Percentiles rank a stretch among this genome's conserved stretches.
Conservation (phyloP, 2,797 vertebrate species). For the Yasuhikotakia modesta region DNA sequence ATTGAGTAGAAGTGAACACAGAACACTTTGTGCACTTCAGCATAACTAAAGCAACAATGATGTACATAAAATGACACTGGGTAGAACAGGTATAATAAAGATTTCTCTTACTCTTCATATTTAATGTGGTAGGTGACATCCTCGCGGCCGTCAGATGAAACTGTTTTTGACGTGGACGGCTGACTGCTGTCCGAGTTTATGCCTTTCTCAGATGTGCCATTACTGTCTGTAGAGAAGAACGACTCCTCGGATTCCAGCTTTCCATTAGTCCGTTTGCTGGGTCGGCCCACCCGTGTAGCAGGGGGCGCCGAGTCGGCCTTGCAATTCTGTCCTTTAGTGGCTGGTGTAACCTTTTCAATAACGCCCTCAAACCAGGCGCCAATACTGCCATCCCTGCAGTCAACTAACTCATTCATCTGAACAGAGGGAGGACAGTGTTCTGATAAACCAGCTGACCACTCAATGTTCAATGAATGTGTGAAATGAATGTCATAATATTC, state of each 20-base stretch:
- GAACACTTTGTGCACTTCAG: neutral
- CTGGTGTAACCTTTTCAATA: conserved; percentile 87
- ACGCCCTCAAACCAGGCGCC: conserved; percentile 98
- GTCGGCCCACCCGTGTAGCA: conserved; percentile 84
- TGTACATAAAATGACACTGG: neutral
- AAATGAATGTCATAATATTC: too few species aligned
- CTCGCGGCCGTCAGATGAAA: conserved; percentile 83
- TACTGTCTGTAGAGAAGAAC: conserved; percentile 76
- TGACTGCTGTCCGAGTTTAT: conserved; percentile 82
- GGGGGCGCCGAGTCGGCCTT: conserved; percentile 67
- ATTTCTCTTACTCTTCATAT: conserved; percentile 95
- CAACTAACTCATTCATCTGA: conserved; percentile 97
- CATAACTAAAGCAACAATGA: too few species aligned
- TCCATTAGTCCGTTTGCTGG: conserved; percentile 92
- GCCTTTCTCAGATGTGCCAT: conserved; percentile 71
- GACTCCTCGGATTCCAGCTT: conserved; percentile 76
- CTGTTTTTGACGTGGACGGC: conserved; percentile 90
- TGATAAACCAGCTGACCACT: too few species aligned
- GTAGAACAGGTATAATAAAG: neutral
- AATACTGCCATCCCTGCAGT: conserved; percentile 93
- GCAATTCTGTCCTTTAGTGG: conserved; percentile 84
- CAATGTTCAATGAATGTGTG: too few species aligned
- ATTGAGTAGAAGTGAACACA: neutral
- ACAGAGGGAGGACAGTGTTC: conserved; percentile 45
- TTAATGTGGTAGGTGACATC: conserved; percentile 94